Evolutionary conservation across 2,113 vertebrate genomes (phyloP), one percentile per base, ranked within the genome.

Genomic region (Myrmecobius fasciatus): DNA sequence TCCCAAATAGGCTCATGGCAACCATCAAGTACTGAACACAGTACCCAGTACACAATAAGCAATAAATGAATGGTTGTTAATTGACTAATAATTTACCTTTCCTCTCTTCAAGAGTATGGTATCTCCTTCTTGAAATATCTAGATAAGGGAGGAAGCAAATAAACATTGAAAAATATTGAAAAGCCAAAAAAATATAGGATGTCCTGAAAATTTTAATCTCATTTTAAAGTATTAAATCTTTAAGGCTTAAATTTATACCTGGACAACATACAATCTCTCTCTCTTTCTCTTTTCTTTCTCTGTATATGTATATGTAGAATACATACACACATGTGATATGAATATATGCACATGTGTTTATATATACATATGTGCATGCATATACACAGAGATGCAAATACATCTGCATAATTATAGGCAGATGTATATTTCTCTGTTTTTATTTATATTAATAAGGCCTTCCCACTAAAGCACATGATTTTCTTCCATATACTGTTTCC

Each of bases 91-190:
- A n/a, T 75, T 75, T n/a, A n/a, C 31, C 60, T 75, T 75, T 31
- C n/a, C 31, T 75, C 31, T 67, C 36, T 14, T 36, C 14, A 17
- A n/a, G 60, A 17, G 31, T 36, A 7, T 36, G 31, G 31, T n/a
- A n/a, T 75, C 60, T 36, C 31, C 31, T 75, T 75, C 60, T 36
- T 75, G 60, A 75, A 75, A 75, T 17, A n/a, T 9, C 60, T 75
- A 6, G 60, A n/a, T 5, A 75, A 75, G 31, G 4, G 4, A 75
- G 60, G 60, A 75, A 14, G 36, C 12, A 60, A 11, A 60, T 31
- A 53, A 92, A 2, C 52, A 48, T 89, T 95, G 83, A 93, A 49
- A 91, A 92, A 47, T 89, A 14, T 49, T 53, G 20, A 75, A 75
- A 75, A n/a, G 60, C n/a, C 11, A 54, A 12, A 52, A 48, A 92